Percentiles rank a stretch among this genome's conserved stretches.
Conservation (phyloP, 2,888 invertebrate species). For the Myopa tessellatipennis region DNA sequence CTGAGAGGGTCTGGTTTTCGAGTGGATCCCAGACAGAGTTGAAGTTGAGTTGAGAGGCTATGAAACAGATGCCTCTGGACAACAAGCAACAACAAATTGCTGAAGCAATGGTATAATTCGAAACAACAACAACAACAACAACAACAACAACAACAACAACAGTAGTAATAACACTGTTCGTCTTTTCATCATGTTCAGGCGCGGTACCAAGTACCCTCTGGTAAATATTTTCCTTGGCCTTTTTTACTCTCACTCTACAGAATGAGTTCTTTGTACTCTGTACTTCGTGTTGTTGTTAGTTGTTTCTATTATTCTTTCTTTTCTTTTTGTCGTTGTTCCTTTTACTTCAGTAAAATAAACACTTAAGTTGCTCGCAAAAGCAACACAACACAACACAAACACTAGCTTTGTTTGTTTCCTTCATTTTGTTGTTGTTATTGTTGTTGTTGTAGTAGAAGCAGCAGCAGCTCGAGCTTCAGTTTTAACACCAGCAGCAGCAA, state of each 20-base stretch:
- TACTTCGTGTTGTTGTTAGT: not conserved
- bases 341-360: slow-evolving; percentile 15
- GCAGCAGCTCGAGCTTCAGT: not conserved
- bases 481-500: not conserved
- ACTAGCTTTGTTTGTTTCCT: slow-evolving; percentile 6
- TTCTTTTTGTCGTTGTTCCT: not conserved
- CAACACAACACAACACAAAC: slow-evolving; percentile 16
- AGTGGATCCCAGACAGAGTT: not conserved
- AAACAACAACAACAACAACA: slow-evolving; percentile 18
- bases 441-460: not conserved
- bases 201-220: slow-evolving; percentile 1
- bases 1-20: not conserved
- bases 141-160: slow-evolving; percentile 7
- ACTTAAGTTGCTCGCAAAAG: slow-evolving; percentile 2
- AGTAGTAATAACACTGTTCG: not conserved
- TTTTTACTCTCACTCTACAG: not conserved
- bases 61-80: not conserved
- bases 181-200: not conserved
- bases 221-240: not conserved
- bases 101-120: not conserved
- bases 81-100: slow-evolving; percentile 4
- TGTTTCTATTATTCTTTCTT: not conserved
- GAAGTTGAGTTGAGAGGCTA: not conserved
- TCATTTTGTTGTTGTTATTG: not conserved
- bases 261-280: not conserved